Evolutionary conservation across 2,888 invertebrate species (phyloP).

Genomic region (Antheraea yamamai): DNA sequence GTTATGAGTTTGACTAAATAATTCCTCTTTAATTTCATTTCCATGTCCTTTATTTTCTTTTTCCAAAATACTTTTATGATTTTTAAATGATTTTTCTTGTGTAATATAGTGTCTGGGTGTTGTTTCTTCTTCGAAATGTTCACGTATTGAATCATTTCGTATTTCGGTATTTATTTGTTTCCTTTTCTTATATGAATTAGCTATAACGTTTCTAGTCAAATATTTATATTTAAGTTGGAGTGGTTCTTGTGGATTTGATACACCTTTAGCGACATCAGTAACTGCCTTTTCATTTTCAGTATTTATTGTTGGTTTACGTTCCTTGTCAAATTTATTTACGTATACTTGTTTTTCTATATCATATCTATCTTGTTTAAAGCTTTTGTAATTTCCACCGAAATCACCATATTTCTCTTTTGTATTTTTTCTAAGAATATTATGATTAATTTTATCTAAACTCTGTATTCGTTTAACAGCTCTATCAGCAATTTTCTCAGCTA

Average conservation of each 20-base stretch:
- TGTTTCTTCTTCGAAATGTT: background rate
- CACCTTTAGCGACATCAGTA: background rate
- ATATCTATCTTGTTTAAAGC: background rate
- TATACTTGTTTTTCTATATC: background rate
- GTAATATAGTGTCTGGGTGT: background rate
- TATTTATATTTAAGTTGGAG: slow-evolving; percentile 1
- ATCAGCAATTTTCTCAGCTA: slow-evolving; percentile 48
- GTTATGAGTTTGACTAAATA: background rate
- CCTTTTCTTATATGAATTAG: background rate
- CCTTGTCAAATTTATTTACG: background rate
- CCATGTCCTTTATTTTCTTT: background rate
- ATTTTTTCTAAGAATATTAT: slow-evolving; percentile 6
- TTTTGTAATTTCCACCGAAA: background rate
- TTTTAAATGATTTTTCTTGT: background rate
- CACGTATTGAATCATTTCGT: background rate
- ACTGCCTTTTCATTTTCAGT: background rate
- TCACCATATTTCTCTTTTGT: background rate
- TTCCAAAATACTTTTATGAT: background rate
- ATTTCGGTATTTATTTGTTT: background rate
- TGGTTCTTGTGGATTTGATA: background rate
- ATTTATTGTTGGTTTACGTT: background rate
- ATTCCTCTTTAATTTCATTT: background rate
- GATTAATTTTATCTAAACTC: slow-evolving; percentile 26
- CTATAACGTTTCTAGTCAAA: background rate
- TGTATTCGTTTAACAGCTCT: slow-evolving; percentile 45